Evolutionary conservation across 1,140 invertebrate species (phyloP), one percentile per base, ranked within the genome.

Genomic region (Saccostrea cuccullata): DNA sequence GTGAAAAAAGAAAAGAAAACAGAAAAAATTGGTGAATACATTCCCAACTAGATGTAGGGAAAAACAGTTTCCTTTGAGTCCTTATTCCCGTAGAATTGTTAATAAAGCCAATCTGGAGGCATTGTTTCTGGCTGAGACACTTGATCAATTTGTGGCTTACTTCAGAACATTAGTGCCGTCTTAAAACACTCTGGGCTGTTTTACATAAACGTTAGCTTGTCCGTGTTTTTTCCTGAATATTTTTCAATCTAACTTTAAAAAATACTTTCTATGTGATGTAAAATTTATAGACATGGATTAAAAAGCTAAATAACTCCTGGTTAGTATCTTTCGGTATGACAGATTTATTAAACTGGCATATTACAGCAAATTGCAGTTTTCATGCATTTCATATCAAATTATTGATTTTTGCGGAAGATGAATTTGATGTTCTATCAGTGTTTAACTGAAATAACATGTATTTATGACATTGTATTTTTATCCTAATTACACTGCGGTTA

Each of bases 361-460:
- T 77, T 77, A 77, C 70, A 30, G 70, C 70, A 77, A 77, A 77
- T 77, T 77, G 26, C 70, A 30, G 26, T 36, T 26, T 9, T 77
- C 70, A 26, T 77, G 26, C 12, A 77, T 77, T 77, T 36, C 70
- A 77, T 26, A 36, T 77, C 23, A 36, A 77, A 77, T 36, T 77
- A 77, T 77, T 36, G 70, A 77, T 77, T 77, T 77, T 36, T 26
- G 17, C 1, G 26, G 58, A 2, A 30, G 70, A 77, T 30, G 70
- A 77, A 77, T 77, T 77, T 12, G 70, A 77, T 77, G 70, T 77
- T 77, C 70, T 77, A 77, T 30, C 70, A 36, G 70, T 77, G 15
- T 77, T 77, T 77, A 77, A 77, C 70, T 77, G 70, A 30, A 77
- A 77, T 77, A 77, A 77, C 70, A 77, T 77, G 70, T 77, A 77